Percentiles rank a stretch among this genome's conserved stretches.
Conservation (phyloP, 2,888 invertebrate genomes). For the Ischnus inquisitorius region DNA sequence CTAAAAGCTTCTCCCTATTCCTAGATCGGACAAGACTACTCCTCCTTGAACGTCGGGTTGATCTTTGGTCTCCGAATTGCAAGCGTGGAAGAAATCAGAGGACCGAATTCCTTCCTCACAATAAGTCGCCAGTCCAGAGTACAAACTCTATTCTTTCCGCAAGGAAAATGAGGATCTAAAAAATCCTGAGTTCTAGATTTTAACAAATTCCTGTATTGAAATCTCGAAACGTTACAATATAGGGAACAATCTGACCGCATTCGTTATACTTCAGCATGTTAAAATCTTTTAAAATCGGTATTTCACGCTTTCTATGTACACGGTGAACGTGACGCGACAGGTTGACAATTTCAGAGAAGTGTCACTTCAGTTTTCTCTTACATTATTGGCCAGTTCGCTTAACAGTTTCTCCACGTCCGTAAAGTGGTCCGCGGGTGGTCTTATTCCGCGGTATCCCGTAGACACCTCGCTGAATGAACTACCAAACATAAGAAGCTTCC, state of each 20-base stretch:
- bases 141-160: too few relatives aligned
- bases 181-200: too few relatives aligned
- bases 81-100: too few relatives aligned
- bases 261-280: slow-evolving; percentile 41
- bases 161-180: too few relatives aligned
- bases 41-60: too few relatives aligned
- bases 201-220: too few relatives aligned
- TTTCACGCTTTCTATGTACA: neutral
- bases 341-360: neutral
- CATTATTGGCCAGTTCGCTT: slow-evolving; percentile 29
- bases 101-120: too few relatives aligned
- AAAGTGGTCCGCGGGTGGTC: slow-evolving; percentile 34
- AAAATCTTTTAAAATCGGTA: slow-evolving; percentile 14
- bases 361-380: slow-evolving; percentile 17
- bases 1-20: too few relatives aligned
- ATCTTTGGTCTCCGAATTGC: too few relatives aligned
- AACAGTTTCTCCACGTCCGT: slow-evolving; percentile 38
- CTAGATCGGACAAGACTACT: too few relatives aligned
- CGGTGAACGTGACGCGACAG: neutral
- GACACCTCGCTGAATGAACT: slow-evolving; percentile 40
- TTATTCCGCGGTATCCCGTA: slow-evolving; percentile 33
- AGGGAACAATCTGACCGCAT: slow-evolving; percentile 33
- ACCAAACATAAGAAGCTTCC: slow-evolving; percentile 38
- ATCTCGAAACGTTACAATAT: too few relatives aligned
- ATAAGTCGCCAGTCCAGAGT: too few relatives aligned